These are phyloP conservation scores for Myrmecophaga tridactyla DNA, from an alignment of 2,113 vertebrate genomes.

Conservation along the genomic window DNA sequence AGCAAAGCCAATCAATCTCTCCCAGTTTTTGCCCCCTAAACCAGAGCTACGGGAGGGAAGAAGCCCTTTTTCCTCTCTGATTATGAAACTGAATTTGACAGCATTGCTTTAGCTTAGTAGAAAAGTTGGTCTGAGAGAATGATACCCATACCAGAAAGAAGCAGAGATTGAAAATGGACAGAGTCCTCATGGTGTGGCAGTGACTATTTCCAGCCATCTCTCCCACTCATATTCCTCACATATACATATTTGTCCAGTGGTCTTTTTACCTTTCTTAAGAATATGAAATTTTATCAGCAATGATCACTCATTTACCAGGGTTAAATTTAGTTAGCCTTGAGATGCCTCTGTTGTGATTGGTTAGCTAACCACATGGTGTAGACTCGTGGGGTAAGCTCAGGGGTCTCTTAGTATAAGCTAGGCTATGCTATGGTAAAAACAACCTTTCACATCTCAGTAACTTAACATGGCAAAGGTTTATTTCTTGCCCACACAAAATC, in stretches of 20 bases:
- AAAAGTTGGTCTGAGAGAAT: not conserved
- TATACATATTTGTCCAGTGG: not conserved
- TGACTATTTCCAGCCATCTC: not conserved
- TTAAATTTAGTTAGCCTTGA: not conserved
- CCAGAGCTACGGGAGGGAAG: not conserved
- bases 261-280: not conserved
- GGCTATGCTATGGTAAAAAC: not conserved
- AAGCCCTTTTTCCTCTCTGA: not conserved
- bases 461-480: not conserved
- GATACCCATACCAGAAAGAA: not conserved
- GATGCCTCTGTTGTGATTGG: not conserved
- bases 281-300: not conserved
- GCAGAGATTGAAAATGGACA: not conserved
- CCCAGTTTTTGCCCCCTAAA: not conserved
- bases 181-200: not conserved
- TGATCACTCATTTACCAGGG: not conserved
- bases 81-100: no score
- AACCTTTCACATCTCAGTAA: not conserved
- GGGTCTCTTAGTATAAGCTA: not conserved
- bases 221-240: rapidly evolving
- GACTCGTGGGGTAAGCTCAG: not conserved
- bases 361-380: not conserved
- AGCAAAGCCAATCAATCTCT: not conserved
- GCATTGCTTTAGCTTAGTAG: not conserved
- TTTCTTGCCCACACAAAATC: not conserved